Conservation (phyloP, 2,113 vertebrate species). For the Lanius ludovicianus region DNA sequence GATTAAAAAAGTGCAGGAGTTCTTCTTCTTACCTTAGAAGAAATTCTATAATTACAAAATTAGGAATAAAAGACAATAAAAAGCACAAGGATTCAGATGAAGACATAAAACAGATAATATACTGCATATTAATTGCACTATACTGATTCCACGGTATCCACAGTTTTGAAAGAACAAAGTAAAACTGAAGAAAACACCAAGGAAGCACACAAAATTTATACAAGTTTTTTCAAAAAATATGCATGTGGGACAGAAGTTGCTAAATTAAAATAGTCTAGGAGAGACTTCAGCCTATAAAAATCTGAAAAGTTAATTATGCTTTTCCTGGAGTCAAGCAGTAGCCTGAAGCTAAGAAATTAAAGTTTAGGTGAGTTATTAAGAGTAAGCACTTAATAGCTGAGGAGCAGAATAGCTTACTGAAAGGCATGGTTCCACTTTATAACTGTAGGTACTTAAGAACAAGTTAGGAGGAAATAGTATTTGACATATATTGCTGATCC, state of each 20-base stretch:
- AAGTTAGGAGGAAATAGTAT: not conserved
- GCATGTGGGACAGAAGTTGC: not conserved
- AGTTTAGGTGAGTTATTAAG: conserved; percentile 46
- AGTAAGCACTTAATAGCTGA: not conserved
- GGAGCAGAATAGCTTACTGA: not conserved
- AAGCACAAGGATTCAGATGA: not conserved
- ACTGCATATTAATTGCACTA: not conserved
- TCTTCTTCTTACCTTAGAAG: not conserved
- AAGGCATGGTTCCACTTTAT: not conserved
- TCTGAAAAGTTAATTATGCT: not conserved
- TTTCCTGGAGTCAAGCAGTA: conserved; percentile 15
- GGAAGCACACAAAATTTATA: not conserved
- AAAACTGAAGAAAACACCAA: not conserved
- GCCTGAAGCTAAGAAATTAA: conserved; percentile 16
- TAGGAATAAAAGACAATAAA: not conserved
- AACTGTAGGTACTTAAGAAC: not conserved
- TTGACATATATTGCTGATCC: not conserved
- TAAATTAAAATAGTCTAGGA: not conserved
- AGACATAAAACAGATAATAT: not conserved
- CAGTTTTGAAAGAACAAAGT: not conserved
- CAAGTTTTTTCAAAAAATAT: not conserved
- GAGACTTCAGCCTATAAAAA: not conserved
- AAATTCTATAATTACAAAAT: not conserved
- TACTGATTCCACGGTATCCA: not conserved
- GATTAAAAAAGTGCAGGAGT: not conserved